A percentile compares a stretch with the other conserved stretches of the same genome.
phyloP scores from a whole-genome alignment of 2,113 vertebrate genomes.

The Fregetta grallaria region DNA sequence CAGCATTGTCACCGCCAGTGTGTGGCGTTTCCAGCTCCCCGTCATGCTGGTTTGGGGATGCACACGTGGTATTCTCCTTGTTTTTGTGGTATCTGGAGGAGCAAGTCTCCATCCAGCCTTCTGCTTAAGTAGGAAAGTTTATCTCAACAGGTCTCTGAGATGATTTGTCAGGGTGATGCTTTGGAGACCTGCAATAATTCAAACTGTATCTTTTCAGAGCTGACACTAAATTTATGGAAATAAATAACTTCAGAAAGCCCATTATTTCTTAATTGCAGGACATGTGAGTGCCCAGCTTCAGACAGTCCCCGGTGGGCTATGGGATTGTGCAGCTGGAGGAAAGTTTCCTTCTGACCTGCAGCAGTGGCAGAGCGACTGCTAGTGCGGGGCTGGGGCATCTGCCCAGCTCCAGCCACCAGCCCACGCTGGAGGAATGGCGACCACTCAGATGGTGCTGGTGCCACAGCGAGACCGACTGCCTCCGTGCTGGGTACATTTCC shows the following conservation, averaged over 20 bases:
- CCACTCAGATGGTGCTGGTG: rapidly evolving
- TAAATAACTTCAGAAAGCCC: conserved; percentile 45
- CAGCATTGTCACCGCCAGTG: rapidly evolving
- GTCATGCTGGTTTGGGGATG: rapidly evolving
- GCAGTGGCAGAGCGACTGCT: neutral
- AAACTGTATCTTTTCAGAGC: conserved; percentile 8
- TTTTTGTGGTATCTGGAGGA: neutral
- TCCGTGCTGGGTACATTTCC: rapidly evolving
- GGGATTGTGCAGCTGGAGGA: neutral
- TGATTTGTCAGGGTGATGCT: conserved; percentile 18
- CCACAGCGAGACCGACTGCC: rapidly evolving
- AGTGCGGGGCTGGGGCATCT: rapidly evolving
- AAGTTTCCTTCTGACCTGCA: neutral
- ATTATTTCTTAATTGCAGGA: conserved; percentile 62
- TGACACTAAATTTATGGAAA: conserved; percentile 46
- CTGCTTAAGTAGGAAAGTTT: neutral
- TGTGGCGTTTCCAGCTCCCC: neutral
- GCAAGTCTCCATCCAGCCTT: neutral
- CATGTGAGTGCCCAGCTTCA: conserved; percentile 14
- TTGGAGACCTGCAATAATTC: conserved; percentile 34
- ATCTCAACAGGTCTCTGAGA: neutral
- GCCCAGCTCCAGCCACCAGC: neutral
- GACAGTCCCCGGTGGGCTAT: neutral
- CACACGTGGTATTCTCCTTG: rapidly evolving
- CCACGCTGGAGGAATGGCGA: rapidly evolving